Evolutionary conservation across 2,797 vertebrate genomes (phyloP), one percentile per base, ranked within the genome.

Genomic region (Dromococcyx pavoninus): DNA sequence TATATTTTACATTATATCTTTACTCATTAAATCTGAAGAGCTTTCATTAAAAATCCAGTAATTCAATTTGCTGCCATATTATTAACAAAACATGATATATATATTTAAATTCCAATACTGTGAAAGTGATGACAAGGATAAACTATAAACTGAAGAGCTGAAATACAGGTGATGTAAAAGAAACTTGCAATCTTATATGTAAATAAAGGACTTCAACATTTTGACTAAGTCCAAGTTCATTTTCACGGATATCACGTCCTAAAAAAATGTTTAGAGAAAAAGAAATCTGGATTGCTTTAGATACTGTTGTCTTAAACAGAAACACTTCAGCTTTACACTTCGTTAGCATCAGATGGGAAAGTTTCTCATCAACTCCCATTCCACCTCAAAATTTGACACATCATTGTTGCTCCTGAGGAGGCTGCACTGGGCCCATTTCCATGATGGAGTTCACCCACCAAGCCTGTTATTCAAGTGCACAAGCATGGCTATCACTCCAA

Each of bases 21-120:
- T 96, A 86, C 79, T 95, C 94, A 96, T 96, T 96, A 96, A 91
- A 79, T 53, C 92, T 60, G 13, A 95, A 86, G 79, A 91, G 74
- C 71, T 90, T 90, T 91, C 81, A 91, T 95, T 94, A 94, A 88
- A 73, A 91, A 84, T 50, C 56, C 33, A 91, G 56, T 41, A 79
- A 93, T 86, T 91, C 53, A 90, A 94, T 93, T 88, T 22, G 6
- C 64, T 93, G 66, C 17, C 74, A 32, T 71, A 53, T 66, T 84
- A 94, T 70, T 84, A 92, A 86, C 75, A 84, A 91, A 94, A 94
- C 60, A 91, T 35, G 44, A 89, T 69, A 73, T 18, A 83, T 48
- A 60, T 84, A 90, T 84, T 93, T 89, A 69, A 84, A 89, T 78
- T 84, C 51, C 71, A 73, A 1, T 50, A 35, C 58, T 73, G 46